These are phyloP conservation scores for Pteronotus mesoamericanus DNA, from an alignment of 2,797 vertebrate genomes.

Conservation along the genomic window DNA sequence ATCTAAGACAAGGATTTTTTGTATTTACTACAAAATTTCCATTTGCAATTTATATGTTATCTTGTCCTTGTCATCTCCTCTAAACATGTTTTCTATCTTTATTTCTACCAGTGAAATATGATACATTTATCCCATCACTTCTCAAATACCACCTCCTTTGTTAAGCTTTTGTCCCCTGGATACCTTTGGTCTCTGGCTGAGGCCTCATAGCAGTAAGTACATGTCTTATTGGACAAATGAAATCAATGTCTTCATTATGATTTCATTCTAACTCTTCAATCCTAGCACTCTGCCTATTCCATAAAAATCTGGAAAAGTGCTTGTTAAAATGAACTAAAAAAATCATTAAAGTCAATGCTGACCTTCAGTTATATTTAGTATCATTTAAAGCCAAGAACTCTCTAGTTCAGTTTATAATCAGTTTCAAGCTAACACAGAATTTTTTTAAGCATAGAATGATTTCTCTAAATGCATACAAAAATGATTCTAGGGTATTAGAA, in stretches of 20 bases:
- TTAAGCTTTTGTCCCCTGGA: not conserved
- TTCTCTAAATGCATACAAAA: not conserved
- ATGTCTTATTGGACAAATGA: not conserved
- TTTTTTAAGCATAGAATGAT: not conserved
- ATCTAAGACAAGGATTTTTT: not conserved
- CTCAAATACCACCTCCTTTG: not conserved
- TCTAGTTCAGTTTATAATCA: not conserved
- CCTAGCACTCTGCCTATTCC: not conserved
- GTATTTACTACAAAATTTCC: not conserved
- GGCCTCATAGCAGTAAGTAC: not conserved
- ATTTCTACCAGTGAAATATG: not conserved
- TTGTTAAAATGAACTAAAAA: not conserved
- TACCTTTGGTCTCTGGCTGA: not conserved
- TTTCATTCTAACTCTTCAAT: not conserved
- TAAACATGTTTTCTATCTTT: not conserved
- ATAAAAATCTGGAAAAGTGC: not conserved
- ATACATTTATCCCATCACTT: not conserved
- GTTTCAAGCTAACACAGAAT: not conserved
- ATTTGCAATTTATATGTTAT: not conserved
- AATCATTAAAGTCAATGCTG: not conserved
- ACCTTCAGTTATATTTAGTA: not conserved
- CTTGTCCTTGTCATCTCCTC: not conserved
- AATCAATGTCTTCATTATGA: not conserved
- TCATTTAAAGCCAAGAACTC: not conserved
- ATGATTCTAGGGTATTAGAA: not conserved